Evolutionary conservation across 2,797 vertebrate species (phyloP).

Genomic region (Hoplostethus atlanticus): DNA sequence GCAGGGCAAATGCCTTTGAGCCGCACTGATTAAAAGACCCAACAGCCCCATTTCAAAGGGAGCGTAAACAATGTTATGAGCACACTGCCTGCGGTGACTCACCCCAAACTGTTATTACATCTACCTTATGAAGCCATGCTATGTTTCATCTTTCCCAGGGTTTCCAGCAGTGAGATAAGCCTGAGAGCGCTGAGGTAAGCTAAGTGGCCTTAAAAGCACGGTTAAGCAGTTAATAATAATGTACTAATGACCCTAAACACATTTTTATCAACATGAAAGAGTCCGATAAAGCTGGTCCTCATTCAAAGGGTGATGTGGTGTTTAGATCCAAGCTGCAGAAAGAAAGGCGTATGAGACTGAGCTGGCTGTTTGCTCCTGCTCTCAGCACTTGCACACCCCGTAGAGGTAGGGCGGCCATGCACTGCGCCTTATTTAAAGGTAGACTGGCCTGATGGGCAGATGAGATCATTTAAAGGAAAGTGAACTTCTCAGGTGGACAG

Average conservation of each 20-base stretch:
- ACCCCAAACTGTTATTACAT: constrained; percentile 77
- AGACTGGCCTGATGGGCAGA: too few relatives aligned
- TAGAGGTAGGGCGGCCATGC: too few relatives aligned
- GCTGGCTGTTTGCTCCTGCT: too few relatives aligned
- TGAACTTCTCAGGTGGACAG: too few relatives aligned
- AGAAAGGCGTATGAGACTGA: constrained; percentile 48
- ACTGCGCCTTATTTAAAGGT: too few relatives aligned
- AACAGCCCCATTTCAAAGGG: constrained; percentile 74
- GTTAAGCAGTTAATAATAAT: constrained; percentile 79
- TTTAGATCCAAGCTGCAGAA: constrained; percentile 40
- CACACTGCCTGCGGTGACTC: constrained; percentile 72
- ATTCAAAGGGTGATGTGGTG: constrained; percentile 54
- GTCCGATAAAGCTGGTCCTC: constrained; percentile 60
- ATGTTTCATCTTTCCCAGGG: constrained; percentile 73
- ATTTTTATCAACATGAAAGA: constrained; percentile 72
- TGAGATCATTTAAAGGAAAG: too few relatives aligned
- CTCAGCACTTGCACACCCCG: too few relatives aligned
- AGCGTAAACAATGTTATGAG: constrained; percentile 77
- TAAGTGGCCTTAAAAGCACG: constrained; percentile 78
- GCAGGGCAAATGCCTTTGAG: constrained; percentile 77
- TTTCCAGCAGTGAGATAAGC: constrained; percentile 73
- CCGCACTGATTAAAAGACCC: constrained; percentile 80
- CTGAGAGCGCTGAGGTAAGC: constrained; percentile 72
- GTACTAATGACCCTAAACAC: constrained; percentile 78
- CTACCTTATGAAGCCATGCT: constrained; percentile 56